These are phyloP conservation scores for Mimumesa dahlbomi DNA, from an alignment of 2,888 invertebrate genomes.

Conservation along the genomic window DNA sequence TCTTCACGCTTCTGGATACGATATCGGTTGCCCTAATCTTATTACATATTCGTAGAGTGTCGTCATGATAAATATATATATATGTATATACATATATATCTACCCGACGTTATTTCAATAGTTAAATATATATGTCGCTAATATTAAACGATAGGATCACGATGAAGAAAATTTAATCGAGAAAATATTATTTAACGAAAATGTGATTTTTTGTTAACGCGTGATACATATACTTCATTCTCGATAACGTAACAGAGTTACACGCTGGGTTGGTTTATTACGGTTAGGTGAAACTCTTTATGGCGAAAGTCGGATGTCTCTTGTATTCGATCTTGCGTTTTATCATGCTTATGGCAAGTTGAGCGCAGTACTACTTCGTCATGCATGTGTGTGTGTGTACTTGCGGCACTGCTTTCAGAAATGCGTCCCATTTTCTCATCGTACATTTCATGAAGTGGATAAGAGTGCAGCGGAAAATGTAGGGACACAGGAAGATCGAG, in stretches of 20 bases:
- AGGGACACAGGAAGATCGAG: conserved; percentile 13
- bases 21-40: conserved; percentile 40
- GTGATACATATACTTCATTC: too few relatives aligned
- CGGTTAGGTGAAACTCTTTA: too few relatives aligned
- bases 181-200: too few relatives aligned
- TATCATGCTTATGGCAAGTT: background rate
- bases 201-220: too few relatives aligned
- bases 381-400: background rate
- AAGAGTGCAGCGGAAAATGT: conserved; percentile 25
- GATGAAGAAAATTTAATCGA: too few relatives aligned
- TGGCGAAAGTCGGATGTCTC: background rate
- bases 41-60: background rate
- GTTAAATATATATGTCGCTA: too few relatives aligned
- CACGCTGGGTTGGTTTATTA: too few relatives aligned
- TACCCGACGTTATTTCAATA: background rate
- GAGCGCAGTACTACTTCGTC: background rate
- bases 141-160: too few relatives aligned
- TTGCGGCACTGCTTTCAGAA: conserved; percentile 12
- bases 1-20: conserved; percentile 32
- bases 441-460: conserved; percentile 23
- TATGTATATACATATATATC: background rate
- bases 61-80: background rate
- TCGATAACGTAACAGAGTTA: too few relatives aligned
- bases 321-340: background rate
- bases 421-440: conserved; percentile 27